A percentile compares a stretch with the other conserved stretches of the same genome.
Conservation (phyloP, 2,113 vertebrate species). For the Sylvietta virens region DNA sequence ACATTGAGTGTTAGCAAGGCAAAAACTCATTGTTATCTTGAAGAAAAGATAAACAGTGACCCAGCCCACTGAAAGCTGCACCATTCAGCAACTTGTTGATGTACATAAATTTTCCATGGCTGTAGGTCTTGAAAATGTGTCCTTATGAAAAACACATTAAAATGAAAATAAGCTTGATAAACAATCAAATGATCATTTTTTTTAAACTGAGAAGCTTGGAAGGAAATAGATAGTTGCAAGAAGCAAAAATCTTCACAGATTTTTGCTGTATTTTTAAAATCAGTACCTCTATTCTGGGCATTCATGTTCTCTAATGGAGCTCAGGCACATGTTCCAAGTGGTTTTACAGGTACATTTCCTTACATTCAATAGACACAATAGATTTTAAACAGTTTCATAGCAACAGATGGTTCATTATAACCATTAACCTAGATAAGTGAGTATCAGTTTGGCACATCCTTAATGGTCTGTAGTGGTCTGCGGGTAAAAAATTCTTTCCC, state of each 20-base stretch:
- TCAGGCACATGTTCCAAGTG: neutral
- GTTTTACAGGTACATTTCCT: conserved; percentile 34
- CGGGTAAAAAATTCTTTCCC: neutral
- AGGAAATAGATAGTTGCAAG: neutral
- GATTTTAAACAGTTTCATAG: conserved; percentile 56
- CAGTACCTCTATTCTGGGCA: neutral
- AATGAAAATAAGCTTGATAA: neutral
- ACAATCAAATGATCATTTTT: neutral
- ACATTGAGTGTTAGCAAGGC: neutral
- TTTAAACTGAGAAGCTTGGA: neutral
- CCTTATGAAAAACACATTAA: neutral
- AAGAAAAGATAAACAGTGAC: neutral
- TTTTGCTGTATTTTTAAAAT: neutral
- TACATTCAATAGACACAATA: conserved; percentile 36
- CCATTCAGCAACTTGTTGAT: neutral
- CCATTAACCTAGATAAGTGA: conserved; percentile 22
- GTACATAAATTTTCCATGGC: neutral
- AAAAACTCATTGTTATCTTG: neutral
- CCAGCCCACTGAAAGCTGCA: neutral
- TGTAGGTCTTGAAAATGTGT: neutral
- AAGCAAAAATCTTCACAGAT: neutral
- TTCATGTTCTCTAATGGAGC: neutral
- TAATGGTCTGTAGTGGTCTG: neutral
- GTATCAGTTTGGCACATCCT: conserved; percentile 4
- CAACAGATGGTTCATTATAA: conserved; percentile 23